phyloP scores from a whole-genome alignment of 2,888 invertebrate species.

The Metalampra italica region DNA sequence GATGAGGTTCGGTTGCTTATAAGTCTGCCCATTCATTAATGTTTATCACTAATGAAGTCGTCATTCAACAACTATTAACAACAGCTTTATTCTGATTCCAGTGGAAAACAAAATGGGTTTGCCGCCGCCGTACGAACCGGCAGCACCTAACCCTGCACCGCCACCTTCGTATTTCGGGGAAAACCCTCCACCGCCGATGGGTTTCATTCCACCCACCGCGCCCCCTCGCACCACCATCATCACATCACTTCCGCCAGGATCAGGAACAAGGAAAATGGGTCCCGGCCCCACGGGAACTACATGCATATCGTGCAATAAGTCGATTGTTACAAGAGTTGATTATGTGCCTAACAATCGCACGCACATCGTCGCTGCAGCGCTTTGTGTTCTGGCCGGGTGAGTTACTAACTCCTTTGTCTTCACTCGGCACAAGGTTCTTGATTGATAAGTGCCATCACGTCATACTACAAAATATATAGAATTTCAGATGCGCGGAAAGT shows the following conservation, averaged over 20 bases:
- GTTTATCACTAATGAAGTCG: too few species aligned
- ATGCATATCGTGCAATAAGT: conserved; percentile 59
- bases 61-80: too few species aligned
- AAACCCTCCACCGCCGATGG: conserved; percentile 57
- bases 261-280: conserved; percentile 45
- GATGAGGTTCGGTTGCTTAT: too few species aligned
- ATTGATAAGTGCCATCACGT: too few species aligned
- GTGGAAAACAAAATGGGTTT: conserved; percentile 75
- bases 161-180: conserved; percentile 63
- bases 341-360: conserved; percentile 68
- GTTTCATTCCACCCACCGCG: conserved; percentile 38
- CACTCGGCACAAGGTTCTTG: not conserved
- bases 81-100: conserved; percentile 31
- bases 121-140: conserved; percentile 64
- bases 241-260: conserved; percentile 29
- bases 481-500: too few species aligned
- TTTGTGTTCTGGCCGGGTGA: conserved; percentile 66
- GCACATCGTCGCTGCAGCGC: conserved; percentile 65
- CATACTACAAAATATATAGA: too few species aligned
- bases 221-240: conserved; percentile 59
- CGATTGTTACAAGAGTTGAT: conserved; percentile 60
- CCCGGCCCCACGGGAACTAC: conserved; percentile 64
- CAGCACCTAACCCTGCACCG: conserved; percentile 55
- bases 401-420: conserved; percentile 17
- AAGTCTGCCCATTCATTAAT: too few species aligned